Evolutionary conservation across 2,113 vertebrate genomes (phyloP).

Genomic region (Platichthys stellatus): DNA sequence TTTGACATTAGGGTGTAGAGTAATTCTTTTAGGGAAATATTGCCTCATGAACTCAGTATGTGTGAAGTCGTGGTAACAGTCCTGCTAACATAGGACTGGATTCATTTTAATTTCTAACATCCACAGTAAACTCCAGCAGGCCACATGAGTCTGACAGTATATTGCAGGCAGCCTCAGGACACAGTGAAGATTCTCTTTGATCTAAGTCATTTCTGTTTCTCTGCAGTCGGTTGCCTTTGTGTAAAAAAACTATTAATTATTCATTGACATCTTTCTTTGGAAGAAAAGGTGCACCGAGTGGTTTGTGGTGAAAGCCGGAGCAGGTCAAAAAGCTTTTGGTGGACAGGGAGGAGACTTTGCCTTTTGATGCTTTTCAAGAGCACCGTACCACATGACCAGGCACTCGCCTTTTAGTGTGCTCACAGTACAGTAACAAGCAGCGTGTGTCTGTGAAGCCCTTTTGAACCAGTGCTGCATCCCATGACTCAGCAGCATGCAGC

Average conservation of each 20-base stretch:
- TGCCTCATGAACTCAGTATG: too few species aligned
- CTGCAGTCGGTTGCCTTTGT: slow-evolving; percentile 31
- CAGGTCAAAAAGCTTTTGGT: slow-evolving; percentile 21
- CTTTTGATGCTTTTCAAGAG: slow-evolving; percentile 21
- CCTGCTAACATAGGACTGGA: too few species aligned
- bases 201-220: slow-evolving; percentile 21
- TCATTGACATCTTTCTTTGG: slow-evolving; percentile 40
- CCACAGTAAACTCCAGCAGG: background rate
- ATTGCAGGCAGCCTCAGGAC: slow-evolving; percentile 8
- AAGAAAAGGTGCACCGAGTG: slow-evolving; percentile 17
- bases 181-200: slow-evolving; percentile 8
- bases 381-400: background rate
- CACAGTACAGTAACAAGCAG: background rate
- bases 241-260: slow-evolving; percentile 47
- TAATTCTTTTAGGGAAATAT: too few species aligned
- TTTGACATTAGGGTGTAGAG: too few species aligned
- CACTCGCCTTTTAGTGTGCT: slow-evolving; percentile 2
- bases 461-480: slow-evolving; percentile 9
- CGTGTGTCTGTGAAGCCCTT: slow-evolving; percentile 8
- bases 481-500: slow-evolving; percentile 71
- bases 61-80: too few species aligned
- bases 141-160: background rate
- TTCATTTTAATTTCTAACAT: background rate
- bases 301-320: slow-evolving; percentile 24
- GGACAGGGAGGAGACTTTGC: slow-evolving; percentile 19